phyloP scores from a whole-genome alignment of 2,797 vertebrate genomes.

The Austrolebias charrua region DNA sequence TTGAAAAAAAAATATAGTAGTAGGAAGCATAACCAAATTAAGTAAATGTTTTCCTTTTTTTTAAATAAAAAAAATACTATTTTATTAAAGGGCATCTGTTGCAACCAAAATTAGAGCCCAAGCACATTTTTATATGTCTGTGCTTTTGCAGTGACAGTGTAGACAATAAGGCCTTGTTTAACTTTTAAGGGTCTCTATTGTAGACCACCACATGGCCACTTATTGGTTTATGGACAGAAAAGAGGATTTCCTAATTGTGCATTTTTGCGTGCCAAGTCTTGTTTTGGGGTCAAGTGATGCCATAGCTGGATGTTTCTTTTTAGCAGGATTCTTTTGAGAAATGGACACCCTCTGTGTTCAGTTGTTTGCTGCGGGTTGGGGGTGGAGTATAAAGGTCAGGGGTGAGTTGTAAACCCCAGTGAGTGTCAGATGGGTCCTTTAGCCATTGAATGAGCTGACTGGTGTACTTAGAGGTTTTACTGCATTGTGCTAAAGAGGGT shows the following conservation, averaged over 20 bases:
- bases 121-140: background rate
- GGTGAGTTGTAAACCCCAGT: conserved; percentile 55
- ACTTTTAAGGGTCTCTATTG: conserved; percentile 30
- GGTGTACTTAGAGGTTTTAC: conserved; percentile 61
- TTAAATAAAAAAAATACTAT: background rate
- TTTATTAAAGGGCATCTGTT: background rate
- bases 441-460: conserved; percentile 50
- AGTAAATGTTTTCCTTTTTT: background rate
- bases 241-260: conserved; percentile 26
- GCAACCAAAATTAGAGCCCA: background rate
- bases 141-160: conserved; percentile 13
- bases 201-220: conserved; percentile 30
- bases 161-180: conserved; percentile 66
- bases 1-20: background rate
- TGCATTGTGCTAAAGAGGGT: conserved; percentile 43
- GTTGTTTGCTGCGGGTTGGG: conserved; percentile 9
- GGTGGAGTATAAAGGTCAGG: conserved; percentile 46
- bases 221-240: conserved; percentile 15
- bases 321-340: conserved; percentile 32
- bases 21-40: background rate
- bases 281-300: conserved; percentile 53
- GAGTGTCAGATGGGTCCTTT: conserved; percentile 59
- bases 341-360: conserved; percentile 43
- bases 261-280: conserved; percentile 37
- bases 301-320: conserved; percentile 45